Evolutionary conservation across 2,113 vertebrate genomes (phyloP).

Genomic region (Thymallus thymallus): DNA sequence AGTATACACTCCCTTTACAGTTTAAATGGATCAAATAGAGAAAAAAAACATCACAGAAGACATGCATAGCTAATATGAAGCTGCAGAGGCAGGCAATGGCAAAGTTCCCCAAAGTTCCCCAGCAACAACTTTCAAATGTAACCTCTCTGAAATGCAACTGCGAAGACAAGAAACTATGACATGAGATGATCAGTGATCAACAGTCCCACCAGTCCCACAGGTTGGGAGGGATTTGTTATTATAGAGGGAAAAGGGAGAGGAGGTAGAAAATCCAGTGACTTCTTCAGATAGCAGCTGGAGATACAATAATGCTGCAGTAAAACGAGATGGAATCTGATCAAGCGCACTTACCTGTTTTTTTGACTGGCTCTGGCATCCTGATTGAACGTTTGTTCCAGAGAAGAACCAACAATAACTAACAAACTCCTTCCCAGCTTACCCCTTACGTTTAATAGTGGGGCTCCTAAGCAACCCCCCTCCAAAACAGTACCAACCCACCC

Average conservation of each 20-base stretch:
- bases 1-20: too few relatives aligned
- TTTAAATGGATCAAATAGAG: too few relatives aligned
- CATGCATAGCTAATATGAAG: too few relatives aligned
- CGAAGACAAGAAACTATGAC: background rate
- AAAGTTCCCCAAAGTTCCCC: background rate
- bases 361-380: constrained; percentile 91
- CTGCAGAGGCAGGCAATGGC: too few relatives aligned
- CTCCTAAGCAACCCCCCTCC: constrained; percentile 32
- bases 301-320: constrained; percentile 4
- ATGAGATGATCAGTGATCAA: background rate
- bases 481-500: constrained; percentile 56
- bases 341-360: constrained; percentile 85
- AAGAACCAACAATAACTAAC: constrained; percentile 41
- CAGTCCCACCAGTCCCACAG: background rate
- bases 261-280: background rate
- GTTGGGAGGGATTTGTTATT: background rate
- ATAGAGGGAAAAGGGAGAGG: background rate
- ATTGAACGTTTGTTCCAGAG: constrained; percentile 42
- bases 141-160: background rate
- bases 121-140: background rate
- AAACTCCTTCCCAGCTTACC: constrained; percentile 39
- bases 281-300: background rate
- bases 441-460: constrained; percentile 65
- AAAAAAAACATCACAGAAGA: too few relatives aligned
- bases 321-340: constrained; percentile 20